Percentiles rank a stretch among this genome's conserved stretches.
Evolutionary conservation across 2,113 vertebrate species (phyloP).

Genomic region (Psilopsiagon aymara): DNA sequence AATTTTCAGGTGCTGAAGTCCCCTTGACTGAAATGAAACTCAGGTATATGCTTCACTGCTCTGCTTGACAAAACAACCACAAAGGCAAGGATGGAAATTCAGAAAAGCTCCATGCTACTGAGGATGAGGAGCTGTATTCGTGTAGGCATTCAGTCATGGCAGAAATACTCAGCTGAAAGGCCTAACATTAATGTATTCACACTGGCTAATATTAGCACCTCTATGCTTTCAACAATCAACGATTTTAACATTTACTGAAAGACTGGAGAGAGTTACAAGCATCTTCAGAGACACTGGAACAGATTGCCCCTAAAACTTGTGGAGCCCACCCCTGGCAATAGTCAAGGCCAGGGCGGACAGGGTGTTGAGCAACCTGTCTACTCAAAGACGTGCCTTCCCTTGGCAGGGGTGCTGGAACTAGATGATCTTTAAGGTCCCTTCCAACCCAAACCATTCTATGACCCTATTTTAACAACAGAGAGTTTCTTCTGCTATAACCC

Average conservation of each 20-base stretch:
- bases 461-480: not conserved
- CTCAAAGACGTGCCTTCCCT: not conserved
- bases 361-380: not conserved
- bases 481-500: not conserved
- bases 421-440: not conserved
- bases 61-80: not conserved
- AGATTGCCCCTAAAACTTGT: accelerated
- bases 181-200: not conserved
- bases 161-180: not conserved
- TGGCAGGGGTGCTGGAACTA: not conserved
- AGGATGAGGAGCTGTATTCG: not conserved
- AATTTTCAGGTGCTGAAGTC: not conserved
- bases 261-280: not conserved
- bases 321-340: not conserved
- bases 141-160: not conserved
- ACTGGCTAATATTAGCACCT: not conserved
- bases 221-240: not conserved
- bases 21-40: not conserved
- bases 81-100: not conserved
- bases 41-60: not conserved
- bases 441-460: not conserved
- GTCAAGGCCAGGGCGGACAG: not conserved
- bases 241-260: not conserved
- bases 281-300: not conserved
- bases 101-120: not conserved